phyloP scores from a whole-genome alignment of 2,888 invertebrate species.

The Crocallis elinguaria region DNA sequence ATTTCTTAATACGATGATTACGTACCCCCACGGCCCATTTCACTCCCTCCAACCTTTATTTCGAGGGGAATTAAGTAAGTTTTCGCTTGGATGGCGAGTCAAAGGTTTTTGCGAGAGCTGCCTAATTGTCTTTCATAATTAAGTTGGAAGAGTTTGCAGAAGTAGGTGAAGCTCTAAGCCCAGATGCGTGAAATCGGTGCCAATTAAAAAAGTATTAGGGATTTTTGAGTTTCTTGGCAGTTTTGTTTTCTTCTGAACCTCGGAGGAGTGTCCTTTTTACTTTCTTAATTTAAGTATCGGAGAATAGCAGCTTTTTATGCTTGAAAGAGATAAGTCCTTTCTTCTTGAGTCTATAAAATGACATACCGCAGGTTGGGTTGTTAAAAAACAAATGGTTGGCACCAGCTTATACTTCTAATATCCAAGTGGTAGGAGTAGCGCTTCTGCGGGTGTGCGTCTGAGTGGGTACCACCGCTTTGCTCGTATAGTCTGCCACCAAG shows the following conservation, averaged over 20 bases:
- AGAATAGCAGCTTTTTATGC: no score
- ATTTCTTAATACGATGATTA: constrained; percentile 56
- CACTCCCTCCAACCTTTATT: constrained; percentile 32
- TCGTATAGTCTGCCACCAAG: no score
- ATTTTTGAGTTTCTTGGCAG: constrained; percentile 51
- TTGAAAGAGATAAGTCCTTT: no score
- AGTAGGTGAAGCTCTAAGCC: constrained; percentile 50
- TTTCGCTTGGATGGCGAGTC: constrained; percentile 20
- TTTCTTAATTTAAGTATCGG: no score
- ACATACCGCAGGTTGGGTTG: no score
- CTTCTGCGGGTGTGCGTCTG: no score
- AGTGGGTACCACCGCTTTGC: no score
- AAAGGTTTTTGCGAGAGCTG: constrained; percentile 36
- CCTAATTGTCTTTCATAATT: constrained; percentile 66
- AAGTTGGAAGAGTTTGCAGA: constrained; percentile 57
- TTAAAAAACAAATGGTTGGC: no score
- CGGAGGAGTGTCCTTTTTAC: not conserved
- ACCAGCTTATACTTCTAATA: no score
- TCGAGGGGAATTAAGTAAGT: constrained; percentile 17
- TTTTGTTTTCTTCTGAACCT: constrained; percentile 29
- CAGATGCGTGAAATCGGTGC: constrained; percentile 63
- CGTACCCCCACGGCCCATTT: constrained; percentile 32
- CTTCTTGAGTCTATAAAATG: no score
- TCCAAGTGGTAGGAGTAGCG: no score
- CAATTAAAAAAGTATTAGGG: constrained; percentile 62